phyloP scores from a whole-genome alignment of 2,888 invertebrate species.

The Graphium colonna region DNA sequence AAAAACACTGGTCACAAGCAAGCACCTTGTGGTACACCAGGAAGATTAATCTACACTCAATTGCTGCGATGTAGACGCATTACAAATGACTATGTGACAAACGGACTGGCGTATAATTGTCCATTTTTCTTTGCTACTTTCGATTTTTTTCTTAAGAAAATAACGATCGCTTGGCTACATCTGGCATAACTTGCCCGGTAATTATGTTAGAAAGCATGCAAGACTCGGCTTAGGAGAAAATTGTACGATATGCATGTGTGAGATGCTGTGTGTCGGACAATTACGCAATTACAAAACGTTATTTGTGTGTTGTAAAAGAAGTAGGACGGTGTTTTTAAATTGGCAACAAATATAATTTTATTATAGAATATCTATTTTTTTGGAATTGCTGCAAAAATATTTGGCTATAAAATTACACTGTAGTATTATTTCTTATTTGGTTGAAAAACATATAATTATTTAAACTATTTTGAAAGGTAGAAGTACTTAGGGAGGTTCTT shows the following conservation, averaged over 20 bases:
- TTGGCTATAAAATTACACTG: not conserved
- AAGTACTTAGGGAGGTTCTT: no score
- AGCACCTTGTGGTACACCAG: not conserved
- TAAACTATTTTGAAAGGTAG: no score
- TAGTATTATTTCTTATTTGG: no score
- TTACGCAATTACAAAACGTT: conserved; percentile 31
- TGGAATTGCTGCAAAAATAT: not conserved
- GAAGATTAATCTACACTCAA: not conserved
- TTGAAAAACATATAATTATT: no score
- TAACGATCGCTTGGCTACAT: conserved; percentile 25
- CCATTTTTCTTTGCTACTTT: conserved; percentile 15
- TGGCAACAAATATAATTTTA: no score
- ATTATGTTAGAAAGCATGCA: conserved; percentile 43
- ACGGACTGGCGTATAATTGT: conserved; percentile 19
- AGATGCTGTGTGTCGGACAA: conserved; percentile 21
- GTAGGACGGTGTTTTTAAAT: conserved; percentile 1
- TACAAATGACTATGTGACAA: conserved; percentile 1
- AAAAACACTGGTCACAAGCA: not conserved
- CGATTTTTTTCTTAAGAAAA: conserved; percentile 17
- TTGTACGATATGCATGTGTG: conserved; percentile 9
- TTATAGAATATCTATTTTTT: no score
- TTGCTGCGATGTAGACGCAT: not conserved
- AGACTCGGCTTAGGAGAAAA: conserved; percentile 32
- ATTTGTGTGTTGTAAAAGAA: not conserved
- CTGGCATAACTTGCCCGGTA: conserved; percentile 31